Conservation (phyloP, 2,113 vertebrate genomes). For the Pimephales promelas region DNA sequence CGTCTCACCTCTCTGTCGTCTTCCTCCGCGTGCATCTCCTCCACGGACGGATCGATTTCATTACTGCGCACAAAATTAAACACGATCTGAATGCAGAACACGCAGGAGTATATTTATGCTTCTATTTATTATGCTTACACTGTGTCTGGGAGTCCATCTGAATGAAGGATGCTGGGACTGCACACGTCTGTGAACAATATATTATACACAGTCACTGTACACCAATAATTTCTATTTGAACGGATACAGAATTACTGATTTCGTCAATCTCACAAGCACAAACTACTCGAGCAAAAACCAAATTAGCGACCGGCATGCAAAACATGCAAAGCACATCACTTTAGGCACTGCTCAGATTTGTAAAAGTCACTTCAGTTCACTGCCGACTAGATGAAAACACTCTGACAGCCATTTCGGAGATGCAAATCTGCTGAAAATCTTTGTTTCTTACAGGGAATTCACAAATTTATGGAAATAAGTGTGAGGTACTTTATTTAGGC, state of each 20-base stretch:
- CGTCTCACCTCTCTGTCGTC: constrained; percentile 73
- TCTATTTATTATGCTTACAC: constrained; percentile 86
- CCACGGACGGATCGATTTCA: constrained; percentile 66
- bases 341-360: neutral
- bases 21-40: constrained; percentile 67
- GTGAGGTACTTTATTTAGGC: too few species aligned
- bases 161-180: constrained; percentile 71
- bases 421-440: neutral
- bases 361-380: neutral
- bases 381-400: neutral
- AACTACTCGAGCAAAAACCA: neutral
- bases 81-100: neutral
- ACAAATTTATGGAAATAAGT: too few species aligned
- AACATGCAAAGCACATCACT: constrained; percentile 26
- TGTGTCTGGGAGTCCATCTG: constrained; percentile 77
- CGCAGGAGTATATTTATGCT: neutral
- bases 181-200: constrained; percentile 81
- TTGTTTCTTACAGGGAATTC: neutral
- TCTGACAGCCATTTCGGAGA: neutral
- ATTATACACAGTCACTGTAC: neutral
- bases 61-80: constrained; percentile 56
- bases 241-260: neutral
- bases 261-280: neutral
- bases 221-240: neutral
- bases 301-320: neutral